A percentile compares a stretch with the other conserved stretches of the same genome.
These are phyloP conservation scores for Muscicapa comitata DNA, from an alignment of 2,797 vertebrate species.

Conservation along the genomic window DNA sequence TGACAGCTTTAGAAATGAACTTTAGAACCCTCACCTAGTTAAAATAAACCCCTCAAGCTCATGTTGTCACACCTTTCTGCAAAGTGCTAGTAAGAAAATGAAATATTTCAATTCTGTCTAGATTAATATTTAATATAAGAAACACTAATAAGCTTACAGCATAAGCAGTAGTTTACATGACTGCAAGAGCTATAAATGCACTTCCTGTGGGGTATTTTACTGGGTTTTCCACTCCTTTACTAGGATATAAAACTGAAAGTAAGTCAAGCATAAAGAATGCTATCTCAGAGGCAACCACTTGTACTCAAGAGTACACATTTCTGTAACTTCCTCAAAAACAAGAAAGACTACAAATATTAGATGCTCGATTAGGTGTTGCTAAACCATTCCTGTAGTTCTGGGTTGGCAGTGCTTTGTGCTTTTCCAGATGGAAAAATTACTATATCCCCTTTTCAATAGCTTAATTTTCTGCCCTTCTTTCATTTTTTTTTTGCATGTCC, in stretches of 20 bases:
- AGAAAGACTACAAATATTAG: not conserved
- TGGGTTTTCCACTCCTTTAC: not conserved
- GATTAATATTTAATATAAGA: not conserved
- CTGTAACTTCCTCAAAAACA: not conserved
- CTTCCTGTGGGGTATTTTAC: not conserved
- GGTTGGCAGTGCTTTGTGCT: not conserved
- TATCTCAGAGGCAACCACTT: not conserved
- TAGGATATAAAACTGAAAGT: not conserved
- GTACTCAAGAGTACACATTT: not conserved
- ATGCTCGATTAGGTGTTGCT: not conserved
- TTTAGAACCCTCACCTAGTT: not conserved
- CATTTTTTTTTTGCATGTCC: not conserved
- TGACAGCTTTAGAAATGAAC: not conserved
- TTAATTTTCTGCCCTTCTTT: not conserved
- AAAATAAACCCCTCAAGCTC: not conserved
- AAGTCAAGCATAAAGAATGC: not conserved
- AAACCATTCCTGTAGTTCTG: not conserved
- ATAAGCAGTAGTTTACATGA: not conserved
- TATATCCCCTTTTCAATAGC: not conserved
- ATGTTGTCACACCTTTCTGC: not conserved
- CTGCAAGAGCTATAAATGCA: not conserved
- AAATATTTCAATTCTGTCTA: not conserved
- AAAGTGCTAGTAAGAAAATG: not conserved
- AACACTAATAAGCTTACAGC: not conserved
- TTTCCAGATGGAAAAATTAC: not conserved